These are phyloP conservation scores for Resseliella maxima DNA, from an alignment of 2,888 invertebrate genomes.

Conservation along the genomic window DNA sequence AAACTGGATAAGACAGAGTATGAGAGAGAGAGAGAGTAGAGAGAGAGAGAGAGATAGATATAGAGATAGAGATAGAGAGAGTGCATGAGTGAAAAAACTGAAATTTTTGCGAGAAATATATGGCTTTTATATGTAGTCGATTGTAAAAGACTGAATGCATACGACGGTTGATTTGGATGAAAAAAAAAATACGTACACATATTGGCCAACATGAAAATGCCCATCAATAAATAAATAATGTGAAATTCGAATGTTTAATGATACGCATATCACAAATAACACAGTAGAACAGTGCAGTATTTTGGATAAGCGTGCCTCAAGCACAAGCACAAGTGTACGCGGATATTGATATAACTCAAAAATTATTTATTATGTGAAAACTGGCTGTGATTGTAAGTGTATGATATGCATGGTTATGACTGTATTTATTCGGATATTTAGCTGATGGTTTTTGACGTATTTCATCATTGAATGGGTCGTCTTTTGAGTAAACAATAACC, in stretches of 20 bases:
- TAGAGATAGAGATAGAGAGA: no score
- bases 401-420: neutral
- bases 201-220: no score
- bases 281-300: neutral
- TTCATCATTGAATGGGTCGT: neutral
- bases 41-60: no score
- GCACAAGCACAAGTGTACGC: neutral
- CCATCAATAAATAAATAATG: neutral
- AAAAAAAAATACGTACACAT: no score
- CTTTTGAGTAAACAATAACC: conserved; percentile 5
- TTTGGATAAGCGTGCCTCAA: neutral
- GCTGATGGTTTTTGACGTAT: neutral
- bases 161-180: no score
- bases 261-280: neutral
- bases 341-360: conserved; percentile 5
- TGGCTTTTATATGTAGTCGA: no score
- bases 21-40: no score
- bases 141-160: no score
- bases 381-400: neutral
- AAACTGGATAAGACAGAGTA: no score
- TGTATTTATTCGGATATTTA: neutral
- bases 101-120: no score
- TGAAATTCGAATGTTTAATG: no score
- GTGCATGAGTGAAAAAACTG: no score
- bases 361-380: neutral